Evolutionary conservation across 2,113 vertebrate genomes (phyloP).

Genomic region (Etheostoma cragini): DNA sequence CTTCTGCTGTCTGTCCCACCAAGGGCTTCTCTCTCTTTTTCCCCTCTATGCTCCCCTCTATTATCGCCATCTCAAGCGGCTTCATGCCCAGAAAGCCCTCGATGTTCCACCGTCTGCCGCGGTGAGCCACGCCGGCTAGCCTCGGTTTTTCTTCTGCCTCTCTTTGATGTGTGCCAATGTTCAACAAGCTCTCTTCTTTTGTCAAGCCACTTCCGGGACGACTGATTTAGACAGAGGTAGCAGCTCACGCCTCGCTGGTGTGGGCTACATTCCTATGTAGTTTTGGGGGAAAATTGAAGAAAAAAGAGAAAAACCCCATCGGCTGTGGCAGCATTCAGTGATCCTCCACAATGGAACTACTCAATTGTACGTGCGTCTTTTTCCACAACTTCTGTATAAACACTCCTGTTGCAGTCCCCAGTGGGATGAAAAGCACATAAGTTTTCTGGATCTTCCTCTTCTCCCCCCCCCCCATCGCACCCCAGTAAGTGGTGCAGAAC

Average conservation of each 20-base stretch:
- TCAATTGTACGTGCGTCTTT: constrained; percentile 7
- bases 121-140: constrained; percentile 39
- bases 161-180: constrained; percentile 78
- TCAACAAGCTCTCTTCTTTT: constrained; percentile 76
- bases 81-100: constrained; percentile 57
- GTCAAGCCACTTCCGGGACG: constrained; percentile 60
- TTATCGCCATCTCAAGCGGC: constrained; percentile 63
- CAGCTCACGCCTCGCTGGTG: constrained; percentile 44
- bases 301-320: constrained; percentile 1
- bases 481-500: constrained; percentile 65
- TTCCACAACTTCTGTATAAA: constrained; percentile 30
- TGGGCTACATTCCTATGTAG: constrained; percentile 24
- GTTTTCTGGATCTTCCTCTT: constrained; percentile 39
- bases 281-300: background rate
- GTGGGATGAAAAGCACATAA: constrained; percentile 43
- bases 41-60: constrained; percentile 40
- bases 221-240: constrained; percentile 59
- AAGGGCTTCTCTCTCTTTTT: constrained; percentile 47
- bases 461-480: background rate
- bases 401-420: constrained; percentile 34
- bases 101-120: constrained; percentile 31
- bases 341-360: constrained; percentile 31
- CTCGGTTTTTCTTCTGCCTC: constrained; percentile 49
- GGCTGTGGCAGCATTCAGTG: constrained; percentile 26
- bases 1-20: constrained; percentile 69